A percentile compares a stretch with the other conserved stretches of the same genome.
Conservation (phyloP, 2,113 vertebrate genomes). For the Pelobates fuscus region DNA sequence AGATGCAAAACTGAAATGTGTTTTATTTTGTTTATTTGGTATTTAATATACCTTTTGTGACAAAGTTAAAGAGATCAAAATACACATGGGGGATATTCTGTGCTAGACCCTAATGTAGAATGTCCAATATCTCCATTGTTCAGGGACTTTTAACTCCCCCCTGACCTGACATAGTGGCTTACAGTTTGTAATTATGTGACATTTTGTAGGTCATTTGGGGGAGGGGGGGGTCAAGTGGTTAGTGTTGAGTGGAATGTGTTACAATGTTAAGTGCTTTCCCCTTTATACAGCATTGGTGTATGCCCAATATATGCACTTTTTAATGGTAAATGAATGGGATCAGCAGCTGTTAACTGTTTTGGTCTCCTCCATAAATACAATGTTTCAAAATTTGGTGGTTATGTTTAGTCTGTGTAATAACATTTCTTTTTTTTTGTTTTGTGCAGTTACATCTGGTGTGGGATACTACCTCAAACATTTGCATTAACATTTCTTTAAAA, state of each 20-base stretch:
- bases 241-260: background rate
- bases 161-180: background rate
- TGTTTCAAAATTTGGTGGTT: slow-evolving; percentile 1
- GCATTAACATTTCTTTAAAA: no score
- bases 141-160: slow-evolving; percentile 4
- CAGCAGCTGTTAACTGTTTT: slow-evolving; percentile 5
- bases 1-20: no score
- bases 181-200: background rate
- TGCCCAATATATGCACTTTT: background rate
- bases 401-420: background rate
- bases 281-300: background rate
- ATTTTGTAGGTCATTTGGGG: background rate
- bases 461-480: no score
- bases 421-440: no score
- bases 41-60: background rate
- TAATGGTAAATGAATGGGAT: slow-evolving; percentile 4
- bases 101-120: no score
- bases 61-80: no score
- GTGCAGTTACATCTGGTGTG: no score
- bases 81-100: no score
- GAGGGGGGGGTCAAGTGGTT: background rate
- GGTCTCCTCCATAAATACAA: slow-evolving; percentile 28
- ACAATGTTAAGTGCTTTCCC: slow-evolving; percentile 21
- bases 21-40: no score
- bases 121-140: no score